These are phyloP conservation scores for Argyra leucocephala DNA, from an alignment of 2,888 invertebrate species.

Conservation along the genomic window DNA sequence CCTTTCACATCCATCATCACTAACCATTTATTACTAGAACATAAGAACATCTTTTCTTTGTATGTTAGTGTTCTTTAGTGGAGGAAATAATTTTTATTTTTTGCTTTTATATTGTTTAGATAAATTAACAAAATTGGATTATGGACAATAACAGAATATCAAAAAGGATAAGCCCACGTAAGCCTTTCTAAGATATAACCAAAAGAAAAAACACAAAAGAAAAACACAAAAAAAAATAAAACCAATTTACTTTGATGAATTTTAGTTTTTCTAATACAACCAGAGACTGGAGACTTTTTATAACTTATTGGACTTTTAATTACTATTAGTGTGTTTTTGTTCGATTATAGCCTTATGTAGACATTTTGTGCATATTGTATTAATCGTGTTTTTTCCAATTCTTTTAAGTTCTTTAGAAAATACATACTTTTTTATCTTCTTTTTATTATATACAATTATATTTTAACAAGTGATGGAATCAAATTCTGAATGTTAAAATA, in stretches of 20 bases:
- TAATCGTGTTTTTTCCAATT: too few relatives aligned
- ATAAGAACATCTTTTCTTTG: neutral
- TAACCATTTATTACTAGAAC: neutral
- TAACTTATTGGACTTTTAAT: neutral
- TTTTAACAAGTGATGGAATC: too few relatives aligned
- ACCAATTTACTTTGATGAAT: neutral
- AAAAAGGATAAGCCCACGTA: neutral
- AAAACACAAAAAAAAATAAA: neutral
- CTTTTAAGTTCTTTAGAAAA: too few relatives aligned
- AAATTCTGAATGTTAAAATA: too few relatives aligned
- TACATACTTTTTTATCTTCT: too few relatives aligned
- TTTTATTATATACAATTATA: too few relatives aligned
- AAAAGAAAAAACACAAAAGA: neutral
- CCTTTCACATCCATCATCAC: neutral
- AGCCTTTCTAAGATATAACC: neutral
- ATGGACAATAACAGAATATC: neutral
- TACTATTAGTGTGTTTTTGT: neutral
- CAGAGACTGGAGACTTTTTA: neutral
- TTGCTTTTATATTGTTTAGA: neutral
- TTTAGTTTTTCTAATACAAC: neutral
- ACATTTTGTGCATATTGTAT: slow-evolving; percentile 87
- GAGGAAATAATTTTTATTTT: neutral
- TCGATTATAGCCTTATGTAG: neutral
- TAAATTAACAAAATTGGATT: slow-evolving; percentile 2
- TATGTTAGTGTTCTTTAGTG: neutral